phyloP scores from a whole-genome alignment of 2,113 vertebrate species.

The Okapia johnstoni region DNA sequence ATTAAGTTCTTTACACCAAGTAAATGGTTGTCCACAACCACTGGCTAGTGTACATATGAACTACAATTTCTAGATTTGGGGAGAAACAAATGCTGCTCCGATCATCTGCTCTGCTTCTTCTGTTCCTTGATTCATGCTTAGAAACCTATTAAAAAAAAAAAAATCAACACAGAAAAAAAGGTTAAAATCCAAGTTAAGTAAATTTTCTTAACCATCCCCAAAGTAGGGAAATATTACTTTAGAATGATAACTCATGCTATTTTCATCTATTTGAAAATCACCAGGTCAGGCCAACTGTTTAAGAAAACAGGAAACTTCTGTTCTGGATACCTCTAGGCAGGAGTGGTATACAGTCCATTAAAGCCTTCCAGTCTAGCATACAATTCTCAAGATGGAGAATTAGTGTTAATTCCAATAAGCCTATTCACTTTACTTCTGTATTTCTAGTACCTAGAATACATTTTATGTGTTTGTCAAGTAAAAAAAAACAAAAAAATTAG shows the following conservation, averaged over 20 bases:
- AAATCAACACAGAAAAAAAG: conserved; percentile 72
- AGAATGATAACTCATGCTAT: not conserved
- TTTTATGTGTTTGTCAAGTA: not conserved
- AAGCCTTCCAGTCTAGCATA: not conserved
- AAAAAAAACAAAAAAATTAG: not conserved
- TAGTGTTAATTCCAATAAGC: not conserved
- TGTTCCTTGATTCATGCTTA: conserved; percentile 87
- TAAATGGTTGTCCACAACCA: conserved; percentile 91
- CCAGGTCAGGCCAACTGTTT: not conserved
- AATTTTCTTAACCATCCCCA: conserved; percentile 17
- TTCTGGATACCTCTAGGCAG: not conserved
- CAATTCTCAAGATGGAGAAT: not conserved
- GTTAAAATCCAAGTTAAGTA: conserved; percentile 73
- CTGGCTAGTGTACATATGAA: conserved; percentile 90
- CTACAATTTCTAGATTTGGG: conserved; percentile 92
- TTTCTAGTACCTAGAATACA: not conserved
- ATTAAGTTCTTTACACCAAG: conserved; percentile 90
- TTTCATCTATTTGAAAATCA: conserved; percentile 30
- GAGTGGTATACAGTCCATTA: not conserved
- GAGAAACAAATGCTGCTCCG: conserved; percentile 93
- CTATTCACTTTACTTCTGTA: not conserved
- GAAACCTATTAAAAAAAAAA: conserved; percentile 88
- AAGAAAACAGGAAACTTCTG: not conserved
- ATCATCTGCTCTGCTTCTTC: conserved; percentile 90
- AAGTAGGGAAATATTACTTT: conserved; percentile 18